phyloP scores from a whole-genome alignment of 2,888 invertebrate genomes.

The Aproaerema taeniolella region DNA sequence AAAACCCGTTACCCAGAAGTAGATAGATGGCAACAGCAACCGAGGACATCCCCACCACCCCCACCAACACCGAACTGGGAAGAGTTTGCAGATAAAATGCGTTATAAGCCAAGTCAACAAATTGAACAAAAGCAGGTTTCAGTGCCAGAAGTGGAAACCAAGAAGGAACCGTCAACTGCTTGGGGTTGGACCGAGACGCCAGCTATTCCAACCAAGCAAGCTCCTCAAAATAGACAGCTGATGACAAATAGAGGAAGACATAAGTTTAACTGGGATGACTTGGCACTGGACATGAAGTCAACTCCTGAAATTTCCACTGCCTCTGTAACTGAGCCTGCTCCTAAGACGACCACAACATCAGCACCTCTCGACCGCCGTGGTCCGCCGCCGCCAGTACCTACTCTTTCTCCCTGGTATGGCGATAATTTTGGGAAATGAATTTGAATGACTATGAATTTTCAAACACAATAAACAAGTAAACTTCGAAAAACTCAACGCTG shows the following conservation, averaged over 20 bases:
- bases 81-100: constrained; percentile 17
- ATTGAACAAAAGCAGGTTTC: neutral
- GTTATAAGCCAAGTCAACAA: neutral
- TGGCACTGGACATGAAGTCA: constrained; percentile 6
- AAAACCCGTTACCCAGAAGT: constrained; percentile 5
- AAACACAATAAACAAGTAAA: no score
- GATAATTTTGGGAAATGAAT: constrained; percentile 43
- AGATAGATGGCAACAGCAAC: constrained; percentile 11
- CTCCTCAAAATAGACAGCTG: no score
- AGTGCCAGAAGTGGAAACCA: neutral
- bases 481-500: no score
- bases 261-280: constrained; percentile 33
- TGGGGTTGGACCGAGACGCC: no score
- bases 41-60: constrained; percentile 18
- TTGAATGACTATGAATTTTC: no score
- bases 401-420: constrained; percentile 40
- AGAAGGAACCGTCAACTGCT: no score
- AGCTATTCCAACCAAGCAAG: no score
- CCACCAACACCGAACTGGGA: constrained; percentile 25
- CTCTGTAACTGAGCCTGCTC: neutral
- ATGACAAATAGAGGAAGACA: constrained; percentile 29
- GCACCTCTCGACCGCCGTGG: constrained; percentile 4
- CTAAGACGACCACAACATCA: neutral
- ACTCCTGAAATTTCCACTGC: neutral
- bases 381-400: constrained; percentile 35